Evolutionary conservation across 2,888 invertebrate species (phyloP), one percentile per base, ranked within the genome.

Genomic region (Catocala fraxini): DNA sequence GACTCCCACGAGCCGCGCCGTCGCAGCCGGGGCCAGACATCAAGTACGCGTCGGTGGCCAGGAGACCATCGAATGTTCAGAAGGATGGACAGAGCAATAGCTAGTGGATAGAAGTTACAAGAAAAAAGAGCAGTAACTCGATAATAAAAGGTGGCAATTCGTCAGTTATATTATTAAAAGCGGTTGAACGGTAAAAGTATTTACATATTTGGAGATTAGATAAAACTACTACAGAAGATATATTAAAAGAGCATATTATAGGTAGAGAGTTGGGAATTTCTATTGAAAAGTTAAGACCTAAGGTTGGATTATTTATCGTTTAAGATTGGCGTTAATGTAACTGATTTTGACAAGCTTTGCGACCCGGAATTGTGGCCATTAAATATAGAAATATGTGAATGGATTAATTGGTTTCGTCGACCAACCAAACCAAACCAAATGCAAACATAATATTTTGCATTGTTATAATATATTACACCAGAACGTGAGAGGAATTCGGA

Each of bases 131-230:
- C n/a, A n/a, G n/a, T n/a, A 56, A 59, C 9, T 48, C 56, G 6
- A 25, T 59, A 45, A 52, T n/a, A n/a, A 63, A 25, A 52, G 63
- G 63, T n/a, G 59, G 56, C 10, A 56, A 49, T 7, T 39, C 43
- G 33, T 59, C 59, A 25, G 10, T 45, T 34, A 11, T 7, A 15
- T 48, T 10, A 4, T 41, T 64, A 13, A 64, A 59, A n/a, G 64
- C 56, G 2, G 54, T 60, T 5, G 59, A 64, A 56, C 56, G 64
- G 5, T 49, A 46, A 6, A 57, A 60, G 34, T 65, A 11, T 34
- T 11, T 60, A 25, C 56, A 64, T 53, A 41, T 60, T 0, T 65
- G 64, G 60, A 64, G 54, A 33, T 10, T 64, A 12, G 56, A 64
- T 0, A 60, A 51, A 42, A 4, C 4, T 9, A 60, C 64, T 9